Evolutionary conservation across 2,113 vertebrate species (phyloP).

Genomic region (Crypturellus undulatus): DNA sequence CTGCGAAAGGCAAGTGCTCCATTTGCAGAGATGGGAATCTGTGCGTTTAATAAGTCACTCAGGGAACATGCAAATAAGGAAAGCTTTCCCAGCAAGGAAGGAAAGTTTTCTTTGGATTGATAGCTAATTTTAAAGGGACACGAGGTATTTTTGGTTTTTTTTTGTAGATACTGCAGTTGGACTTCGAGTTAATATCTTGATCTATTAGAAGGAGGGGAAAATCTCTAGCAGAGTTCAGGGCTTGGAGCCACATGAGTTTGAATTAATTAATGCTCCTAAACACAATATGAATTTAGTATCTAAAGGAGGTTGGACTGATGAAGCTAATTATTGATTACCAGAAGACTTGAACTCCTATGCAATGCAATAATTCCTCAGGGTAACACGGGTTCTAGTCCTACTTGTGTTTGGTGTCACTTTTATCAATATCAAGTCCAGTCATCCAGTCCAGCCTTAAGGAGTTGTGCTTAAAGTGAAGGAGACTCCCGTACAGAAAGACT

Average conservation of each 20-base stretch:
- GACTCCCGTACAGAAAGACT: not conserved
- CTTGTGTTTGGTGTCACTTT: not conserved
- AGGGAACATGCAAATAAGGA: not conserved
- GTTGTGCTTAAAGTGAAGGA: not conserved
- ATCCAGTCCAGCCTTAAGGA: not conserved
- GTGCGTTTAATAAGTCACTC: not conserved
- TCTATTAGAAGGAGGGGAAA: not conserved
- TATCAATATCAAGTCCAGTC: not conserved
- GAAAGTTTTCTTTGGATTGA: not conserved
- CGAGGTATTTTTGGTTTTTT: not conserved
- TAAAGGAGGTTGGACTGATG: not conserved
- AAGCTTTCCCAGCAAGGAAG: not conserved
- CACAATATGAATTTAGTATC: not conserved
- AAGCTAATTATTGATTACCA: not conserved
- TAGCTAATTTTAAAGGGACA: not conserved
- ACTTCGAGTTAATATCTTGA: conserved; percentile 2
- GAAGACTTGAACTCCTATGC: not conserved
- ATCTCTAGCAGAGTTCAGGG: not conserved
- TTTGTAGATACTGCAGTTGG: not conserved
- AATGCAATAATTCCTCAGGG: not conserved
- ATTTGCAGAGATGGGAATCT: not conserved
- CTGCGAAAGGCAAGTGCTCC: not conserved
- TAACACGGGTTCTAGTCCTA: not conserved
- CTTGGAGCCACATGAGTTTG: not conserved
- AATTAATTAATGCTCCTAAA: not conserved